These are phyloP conservation scores for Schrankia costaestrigalis DNA, from an alignment of 2,888 invertebrate genomes.

Conservation along the genomic window DNA sequence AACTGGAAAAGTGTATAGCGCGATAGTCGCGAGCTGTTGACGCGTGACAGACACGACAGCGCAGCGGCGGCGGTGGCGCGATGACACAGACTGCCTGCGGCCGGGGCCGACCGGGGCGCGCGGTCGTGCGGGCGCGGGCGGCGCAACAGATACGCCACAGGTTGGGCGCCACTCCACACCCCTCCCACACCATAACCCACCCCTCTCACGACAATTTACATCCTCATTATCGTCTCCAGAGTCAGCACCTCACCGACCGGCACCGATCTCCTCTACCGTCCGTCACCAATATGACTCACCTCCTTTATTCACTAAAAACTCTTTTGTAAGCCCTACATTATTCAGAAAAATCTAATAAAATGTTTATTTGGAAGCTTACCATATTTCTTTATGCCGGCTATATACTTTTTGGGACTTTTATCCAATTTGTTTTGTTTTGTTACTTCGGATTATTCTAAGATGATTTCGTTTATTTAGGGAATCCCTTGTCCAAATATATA, in stretches of 20 bases:
- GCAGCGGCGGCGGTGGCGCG: conserved; percentile 32
- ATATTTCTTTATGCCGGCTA: conserved; percentile 28
- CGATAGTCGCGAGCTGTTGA: conserved; percentile 21
- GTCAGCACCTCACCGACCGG: conserved; percentile 47
- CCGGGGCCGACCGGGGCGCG: conserved; percentile 41
- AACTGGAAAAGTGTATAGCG: conserved; percentile 49
- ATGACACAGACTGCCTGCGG: conserved; percentile 39
- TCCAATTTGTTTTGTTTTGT: conserved; percentile 30
- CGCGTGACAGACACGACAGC: too few relatives aligned
- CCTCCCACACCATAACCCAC: conserved; percentile 35
- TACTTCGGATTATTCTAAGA: conserved; percentile 24
- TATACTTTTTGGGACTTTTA: conserved; percentile 22
- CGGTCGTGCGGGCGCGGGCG: conserved; percentile 56
- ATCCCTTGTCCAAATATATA: too few relatives aligned
- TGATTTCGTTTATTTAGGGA: conserved; percentile 24
- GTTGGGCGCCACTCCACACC: conserved; percentile 70
- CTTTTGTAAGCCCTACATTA: conserved; percentile 9
- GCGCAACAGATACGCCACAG: conserved; percentile 80
- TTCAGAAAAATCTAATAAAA: conserved; percentile 30
- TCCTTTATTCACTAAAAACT: conserved; percentile 23
- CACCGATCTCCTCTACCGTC: conserved; percentile 19
- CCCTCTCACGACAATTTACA: conserved; percentile 66
- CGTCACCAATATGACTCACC: conserved; percentile 28
- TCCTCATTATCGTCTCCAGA: conserved; percentile 66
- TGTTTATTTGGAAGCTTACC: conserved; percentile 25